Evolutionary conservation across 2,113 vertebrate genomes (phyloP), one percentile per base, ranked within the genome.

Genomic region (Hippocampus mohnikei): DNA sequence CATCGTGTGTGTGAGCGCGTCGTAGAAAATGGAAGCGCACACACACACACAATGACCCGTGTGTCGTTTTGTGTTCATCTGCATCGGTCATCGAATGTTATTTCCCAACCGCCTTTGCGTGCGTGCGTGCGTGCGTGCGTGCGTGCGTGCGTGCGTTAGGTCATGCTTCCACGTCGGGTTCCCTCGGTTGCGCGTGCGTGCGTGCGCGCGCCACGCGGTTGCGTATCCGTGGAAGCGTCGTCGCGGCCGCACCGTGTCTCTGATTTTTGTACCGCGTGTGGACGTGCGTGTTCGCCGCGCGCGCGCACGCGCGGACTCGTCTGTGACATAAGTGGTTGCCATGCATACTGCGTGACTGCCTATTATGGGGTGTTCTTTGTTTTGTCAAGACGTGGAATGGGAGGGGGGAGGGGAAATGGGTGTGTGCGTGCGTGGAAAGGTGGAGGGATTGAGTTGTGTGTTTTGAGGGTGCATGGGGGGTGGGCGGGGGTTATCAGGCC

Each of bases 331-430:
- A 89, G 86, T 84, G 83, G 89, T 91, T 91, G 81, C 90, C 85
- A 91, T 91, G 89, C 85, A 86, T 86, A 91, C 90, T 78, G 84
- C 85, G 87, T 61, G 44, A 75, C 84, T 78, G 67, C 82, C 74
- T 91, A 91, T 92, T 91, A 92, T 91, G 88, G 89, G 86, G 81
- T 91, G 90, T 90, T 90, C 90, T 92, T 92, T 92, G 89, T 91
- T 90, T 91, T 90, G 90, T 90, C 87, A 91, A 85, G 75, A 89
- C 85, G 86, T 92, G 85, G 84, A 87, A 84, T 74, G 69, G 86
- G 81, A 84, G 80, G 88, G 88, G 79, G 88, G 83, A 81, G 84
- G 79, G 88, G 87, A 76, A 69, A 60, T 44, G 78, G 21, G 67
- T 69, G 76, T 58, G 80, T 74, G 79, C 65, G 73, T 72, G 69